Percentiles rank a stretch among this genome's conserved stretches.
Evolutionary conservation across 2,113 vertebrate species (phyloP).

Genomic region (Thalassoma bifasciatum): DNA sequence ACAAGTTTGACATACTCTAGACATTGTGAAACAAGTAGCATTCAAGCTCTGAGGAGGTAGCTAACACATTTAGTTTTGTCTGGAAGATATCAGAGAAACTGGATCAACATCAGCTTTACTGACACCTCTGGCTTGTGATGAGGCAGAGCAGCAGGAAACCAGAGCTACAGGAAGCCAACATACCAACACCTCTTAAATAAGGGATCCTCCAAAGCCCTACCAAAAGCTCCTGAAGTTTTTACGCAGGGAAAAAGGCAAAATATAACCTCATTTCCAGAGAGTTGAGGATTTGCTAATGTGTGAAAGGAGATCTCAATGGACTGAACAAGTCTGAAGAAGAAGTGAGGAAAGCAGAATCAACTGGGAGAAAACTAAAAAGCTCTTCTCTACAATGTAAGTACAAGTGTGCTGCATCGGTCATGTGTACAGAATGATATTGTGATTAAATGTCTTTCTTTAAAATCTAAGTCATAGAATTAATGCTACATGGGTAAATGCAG

Average conservation of each 20-base stretch:
- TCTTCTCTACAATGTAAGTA: conserved; percentile 74
- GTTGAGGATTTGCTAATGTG: background rate
- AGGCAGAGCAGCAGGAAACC: conserved; percentile 38
- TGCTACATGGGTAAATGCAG: no score
- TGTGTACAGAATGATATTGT: no score
- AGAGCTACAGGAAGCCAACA: conserved; percentile 44
- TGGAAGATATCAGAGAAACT: no score
- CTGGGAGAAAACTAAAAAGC: no score
- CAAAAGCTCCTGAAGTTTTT: background rate
- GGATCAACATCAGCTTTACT: conserved; percentile 30
- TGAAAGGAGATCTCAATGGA: conserved; percentile 1
- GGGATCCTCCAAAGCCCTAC: conserved; percentile 15
- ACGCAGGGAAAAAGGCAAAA: background rate
- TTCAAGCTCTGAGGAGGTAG: background rate
- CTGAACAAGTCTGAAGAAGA: conserved; percentile 8
- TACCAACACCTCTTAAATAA: conserved; percentile 4
- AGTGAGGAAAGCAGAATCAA: conserved; percentile 42
- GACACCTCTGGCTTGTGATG: conserved; percentile 42
- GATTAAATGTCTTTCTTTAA: no score
- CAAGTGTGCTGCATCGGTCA: background rate
- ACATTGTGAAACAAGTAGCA: conserved; percentile 30
- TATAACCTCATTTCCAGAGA: background rate
- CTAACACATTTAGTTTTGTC: conserved; percentile 1
- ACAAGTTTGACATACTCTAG: conserved; percentile 52
- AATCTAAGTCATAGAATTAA: no score